Base-by-base conservation (phyloP, 2,797 vertebrate genomes). In the Pempheris klunzingeri region DNA sequence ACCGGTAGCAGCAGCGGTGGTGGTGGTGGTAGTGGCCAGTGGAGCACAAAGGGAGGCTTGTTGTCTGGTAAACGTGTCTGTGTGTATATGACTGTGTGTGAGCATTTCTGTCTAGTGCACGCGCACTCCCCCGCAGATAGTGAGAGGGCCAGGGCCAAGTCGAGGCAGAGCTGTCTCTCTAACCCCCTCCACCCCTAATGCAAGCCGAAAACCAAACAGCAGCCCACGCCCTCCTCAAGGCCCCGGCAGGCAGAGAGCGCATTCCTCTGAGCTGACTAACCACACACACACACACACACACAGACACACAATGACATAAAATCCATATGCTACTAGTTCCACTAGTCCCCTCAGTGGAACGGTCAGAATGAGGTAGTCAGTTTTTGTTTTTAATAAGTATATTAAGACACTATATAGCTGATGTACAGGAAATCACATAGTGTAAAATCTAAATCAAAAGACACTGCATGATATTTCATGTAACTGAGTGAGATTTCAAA, bases 211-310 rank as follows among this genome's bases (percentile, higher is more conserved):
- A 95, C 90, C 94, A 95, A 96, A 94, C 94, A 91, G 91, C 92
- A 92, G 92, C 96, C 95, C 94, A 96, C 96, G 86, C 92, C 94
- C 94, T 94, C 90, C 92, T 92, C 80, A 77, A 90, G 90, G 89
- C 77, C 83, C 81, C 77, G 55, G 83, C 91, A 85, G 92, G 91
- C 92, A 65, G 86, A 86, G 80, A 81, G 75, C 43, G 93, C 96
- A 96, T 96, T 96, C 96, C 95, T 93, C 66, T 85, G 89, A 84
- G 87, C 90, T 95, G 94, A 96, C 91, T 92, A 95, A 96, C 75
- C 78, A 74, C 79, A 75, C 78, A 77, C 54, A 72, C 75, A 77
- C 73, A 79, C 53, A 68, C 66, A 62, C 69, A 71, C 58, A 26
- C 70, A 59, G 73, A 55, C 63, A 61, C 79, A 71, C 71, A 61